phyloP scores from a whole-genome alignment of 2,113 vertebrate genomes.

The Leptobrachium ailaonicum region DNA sequence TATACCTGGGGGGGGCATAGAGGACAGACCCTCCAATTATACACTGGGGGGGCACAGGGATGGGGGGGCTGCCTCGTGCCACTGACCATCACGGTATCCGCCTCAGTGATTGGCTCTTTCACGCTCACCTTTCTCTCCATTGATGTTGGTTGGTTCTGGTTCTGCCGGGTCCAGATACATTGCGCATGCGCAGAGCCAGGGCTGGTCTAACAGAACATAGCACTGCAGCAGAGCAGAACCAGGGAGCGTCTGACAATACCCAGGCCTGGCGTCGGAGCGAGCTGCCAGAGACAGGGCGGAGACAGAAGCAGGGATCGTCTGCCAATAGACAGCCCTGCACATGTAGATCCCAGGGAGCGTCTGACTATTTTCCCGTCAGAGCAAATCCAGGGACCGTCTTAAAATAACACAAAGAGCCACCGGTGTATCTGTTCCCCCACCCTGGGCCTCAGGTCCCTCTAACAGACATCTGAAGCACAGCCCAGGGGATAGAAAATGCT shows the following conservation, averaged over 20 bases:
- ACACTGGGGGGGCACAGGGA: too few species aligned
- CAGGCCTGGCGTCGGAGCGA: too few species aligned
- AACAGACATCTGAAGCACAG: too few species aligned
- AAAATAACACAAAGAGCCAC: too few species aligned
- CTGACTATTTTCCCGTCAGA: background rate
- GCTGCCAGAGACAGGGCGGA: too few species aligned
- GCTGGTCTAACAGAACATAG: constrained; percentile 4
- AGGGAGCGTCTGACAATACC: constrained; percentile 11
- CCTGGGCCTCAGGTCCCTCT: too few species aligned
- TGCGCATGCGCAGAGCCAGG: constrained; percentile 12
- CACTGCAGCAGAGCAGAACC: background rate
- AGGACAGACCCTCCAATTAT: too few species aligned
- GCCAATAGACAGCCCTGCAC: background rate
- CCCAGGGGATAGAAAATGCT: too few species aligned
- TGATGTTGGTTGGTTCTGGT: constrained; percentile 15
- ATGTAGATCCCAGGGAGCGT: background rate
- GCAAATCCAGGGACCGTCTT: background rate
- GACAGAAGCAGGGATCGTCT: background rate
- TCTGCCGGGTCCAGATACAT: background rate
- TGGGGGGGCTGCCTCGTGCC: background rate
- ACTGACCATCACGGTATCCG: background rate
- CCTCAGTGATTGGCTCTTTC: background rate
- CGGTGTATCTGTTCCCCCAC: too few species aligned
- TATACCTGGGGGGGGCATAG: too few species aligned
- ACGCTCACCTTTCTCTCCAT: constrained; percentile 47